Evolutionary conservation across 1,140 invertebrate species (phyloP).

Genomic region (Listronotus oregonensis): DNA sequence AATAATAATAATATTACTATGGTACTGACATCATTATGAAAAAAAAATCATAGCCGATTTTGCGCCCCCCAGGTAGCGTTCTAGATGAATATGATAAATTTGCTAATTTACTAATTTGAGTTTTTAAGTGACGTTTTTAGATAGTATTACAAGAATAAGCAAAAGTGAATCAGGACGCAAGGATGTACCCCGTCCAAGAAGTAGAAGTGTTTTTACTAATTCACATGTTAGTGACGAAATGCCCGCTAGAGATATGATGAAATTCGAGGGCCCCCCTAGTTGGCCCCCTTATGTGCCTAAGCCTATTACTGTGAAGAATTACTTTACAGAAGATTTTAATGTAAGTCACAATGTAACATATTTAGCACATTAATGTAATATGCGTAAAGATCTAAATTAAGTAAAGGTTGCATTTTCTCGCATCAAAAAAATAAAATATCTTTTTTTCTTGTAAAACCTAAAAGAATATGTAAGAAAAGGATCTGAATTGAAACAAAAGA

Average conservation of each 20-base stretch:
- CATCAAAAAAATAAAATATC: background rate
- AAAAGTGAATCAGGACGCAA: slow-evolving; percentile 45
- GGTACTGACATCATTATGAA: too few relatives aligned
- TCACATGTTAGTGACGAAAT: slow-evolving; percentile 48
- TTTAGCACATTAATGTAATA: too few relatives aligned
- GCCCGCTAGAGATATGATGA: slow-evolving; percentile 45
- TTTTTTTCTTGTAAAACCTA: too few relatives aligned
- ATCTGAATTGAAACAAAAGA: too few relatives aligned
- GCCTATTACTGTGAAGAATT: slow-evolving; percentile 51
- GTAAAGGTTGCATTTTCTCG: background rate
- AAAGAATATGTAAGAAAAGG: too few relatives aligned
- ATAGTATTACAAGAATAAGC: slow-evolving; percentile 50
- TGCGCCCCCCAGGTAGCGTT: too few relatives aligned
- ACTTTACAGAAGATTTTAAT: slow-evolving; percentile 51
- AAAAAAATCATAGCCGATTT: too few relatives aligned
- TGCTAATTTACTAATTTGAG: too few relatives aligned
- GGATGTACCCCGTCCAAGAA: slow-evolving; percentile 47
- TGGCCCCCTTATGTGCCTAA: slow-evolving; percentile 49
- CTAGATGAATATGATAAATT: too few relatives aligned
- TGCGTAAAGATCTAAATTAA: too few relatives aligned
- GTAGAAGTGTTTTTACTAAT: slow-evolving; percentile 53
- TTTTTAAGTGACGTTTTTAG: slow-evolving; percentile 43
- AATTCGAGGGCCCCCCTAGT: slow-evolving; percentile 44
- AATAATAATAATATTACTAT: too few relatives aligned
- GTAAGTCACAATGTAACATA: too few relatives aligned